A percentile compares a stretch with the other conserved stretches of the same genome.
Conservation (phyloP, 2,113 vertebrate genomes). For the Bettongia penicillata region DNA sequence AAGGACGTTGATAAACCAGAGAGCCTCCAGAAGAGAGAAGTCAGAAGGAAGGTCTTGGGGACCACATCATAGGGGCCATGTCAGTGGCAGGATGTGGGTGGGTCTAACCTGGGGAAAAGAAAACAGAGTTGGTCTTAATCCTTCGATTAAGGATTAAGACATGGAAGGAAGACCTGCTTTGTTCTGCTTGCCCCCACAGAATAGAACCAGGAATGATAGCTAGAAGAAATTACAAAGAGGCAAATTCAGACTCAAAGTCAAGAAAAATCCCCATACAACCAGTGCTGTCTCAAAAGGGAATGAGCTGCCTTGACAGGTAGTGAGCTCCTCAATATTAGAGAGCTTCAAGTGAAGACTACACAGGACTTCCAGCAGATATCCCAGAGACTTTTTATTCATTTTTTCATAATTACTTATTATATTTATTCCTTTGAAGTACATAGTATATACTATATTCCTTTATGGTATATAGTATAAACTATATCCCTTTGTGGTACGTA, state of each 20-base stretch:
- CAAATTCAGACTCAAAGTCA: not conserved
- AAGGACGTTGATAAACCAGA: not conserved
- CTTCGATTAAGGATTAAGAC: not conserved
- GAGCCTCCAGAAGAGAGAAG: not conserved
- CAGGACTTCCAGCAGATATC: not conserved
- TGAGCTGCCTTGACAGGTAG: not conserved
- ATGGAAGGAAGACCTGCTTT: not conserved
- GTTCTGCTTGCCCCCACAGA: not conserved
- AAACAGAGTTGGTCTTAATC: not conserved
- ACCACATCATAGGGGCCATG: not conserved
- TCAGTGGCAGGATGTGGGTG: not conserved
- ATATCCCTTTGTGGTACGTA: too few species aligned
- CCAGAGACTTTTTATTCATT: not conserved
- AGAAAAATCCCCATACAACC: not conserved
- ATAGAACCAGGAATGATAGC: not conserved
- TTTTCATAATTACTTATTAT: too few species aligned
- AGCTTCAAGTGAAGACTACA: not conserved
- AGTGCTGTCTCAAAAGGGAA: not conserved
- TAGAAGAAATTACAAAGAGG: not conserved
- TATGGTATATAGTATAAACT: too few species aligned
- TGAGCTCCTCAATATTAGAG: not conserved
- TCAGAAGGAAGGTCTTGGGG: not conserved
- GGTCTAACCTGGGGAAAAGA: not conserved
- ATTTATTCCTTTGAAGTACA: too few species aligned
- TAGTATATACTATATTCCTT: too few species aligned